These are phyloP conservation scores for Melanostigma gelatinosum DNA, from an alignment of 2,113 vertebrate species.

Conservation along the genomic window DNA sequence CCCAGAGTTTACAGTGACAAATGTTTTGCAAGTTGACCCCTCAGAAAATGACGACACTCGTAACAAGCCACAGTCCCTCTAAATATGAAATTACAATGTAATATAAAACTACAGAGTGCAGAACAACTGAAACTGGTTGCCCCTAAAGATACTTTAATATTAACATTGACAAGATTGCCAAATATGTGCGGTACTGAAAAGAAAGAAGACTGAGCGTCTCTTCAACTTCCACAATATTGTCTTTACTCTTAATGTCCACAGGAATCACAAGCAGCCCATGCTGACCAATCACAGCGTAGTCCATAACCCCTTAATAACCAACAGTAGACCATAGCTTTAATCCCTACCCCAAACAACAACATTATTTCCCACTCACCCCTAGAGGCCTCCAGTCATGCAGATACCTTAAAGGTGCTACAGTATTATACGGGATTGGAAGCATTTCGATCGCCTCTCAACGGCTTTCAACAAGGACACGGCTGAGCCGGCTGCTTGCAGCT, in stretches of 20 bases:
- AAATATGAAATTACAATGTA: neutral
- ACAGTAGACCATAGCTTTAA: neutral
- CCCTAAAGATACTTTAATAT: neutral
- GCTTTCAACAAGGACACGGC: no score
- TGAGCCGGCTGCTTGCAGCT: no score
- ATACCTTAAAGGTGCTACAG: no score
- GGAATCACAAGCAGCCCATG: neutral
- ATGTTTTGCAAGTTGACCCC: neutral
- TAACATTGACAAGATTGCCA: neutral
- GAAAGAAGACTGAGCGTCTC: neutral
- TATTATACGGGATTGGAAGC: no score
- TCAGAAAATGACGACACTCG: neutral
- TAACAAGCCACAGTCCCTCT: neutral
- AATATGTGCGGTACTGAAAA: neutral
- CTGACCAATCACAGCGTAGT: neutral
- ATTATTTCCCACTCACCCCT: neutral
- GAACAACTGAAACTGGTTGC: neutral
- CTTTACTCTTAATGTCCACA: neutral
- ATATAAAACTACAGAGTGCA: neutral
- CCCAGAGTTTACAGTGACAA: neutral
- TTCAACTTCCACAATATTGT: neutral
- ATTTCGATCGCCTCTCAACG: no score
- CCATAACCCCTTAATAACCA: neutral
- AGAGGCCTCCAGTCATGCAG: no score
- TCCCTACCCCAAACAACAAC: neutral